Base-by-base conservation (phyloP, 1,140 invertebrate species). In the Drosophila saltans region DNA sequence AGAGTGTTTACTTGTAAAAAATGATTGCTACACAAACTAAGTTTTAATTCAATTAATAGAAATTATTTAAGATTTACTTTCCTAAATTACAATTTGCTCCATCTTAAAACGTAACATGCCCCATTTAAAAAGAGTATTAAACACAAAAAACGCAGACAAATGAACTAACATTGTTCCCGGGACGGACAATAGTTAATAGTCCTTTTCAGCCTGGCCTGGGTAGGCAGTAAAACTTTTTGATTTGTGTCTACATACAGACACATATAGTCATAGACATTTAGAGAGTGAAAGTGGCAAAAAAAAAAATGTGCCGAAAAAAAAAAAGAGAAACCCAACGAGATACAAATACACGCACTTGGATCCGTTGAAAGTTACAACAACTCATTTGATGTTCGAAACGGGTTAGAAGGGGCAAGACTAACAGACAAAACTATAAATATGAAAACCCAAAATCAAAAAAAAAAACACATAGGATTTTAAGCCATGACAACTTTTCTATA, bases 211-310 rank as follows among this genome's bases (percentile, higher is more conserved):
- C 16, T 43, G 52, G 43, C 45, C 21, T 45, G 67, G 60, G 71
- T 26, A 64, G 62, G 67, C 70, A 79, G 72, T 86, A 88, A 88
- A 86, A 86, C 79, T 85, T 88, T 85, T 85, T 85, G 82, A 85
- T 85, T 85, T 85, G 82, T 85, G 82, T 88, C 70, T 70, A 76
- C 69, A 48, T 69, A 58, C 69, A 68, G 67, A 64, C 68, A 73
- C 69, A 71, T 63, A 52, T 41, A 62, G 33, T 36, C 28, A 26
- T 28, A 41, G 1, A 30, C 11, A 28, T 16, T 24, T 26, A 26
- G 6, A 26, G 45, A 28, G 24, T 9, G 21, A 33, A 28, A 60
- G 58, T 36, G 33, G 1, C 33, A 36, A 36, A 36, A 36, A 36
- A 36, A 7, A 36, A 36, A 36, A 36, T 4, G 33, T 1, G 6